Percentiles rank a stretch among this genome's conserved stretches.
phyloP scores from a whole-genome alignment of 2,888 invertebrate genomes.

The Amiota communis region DNA sequence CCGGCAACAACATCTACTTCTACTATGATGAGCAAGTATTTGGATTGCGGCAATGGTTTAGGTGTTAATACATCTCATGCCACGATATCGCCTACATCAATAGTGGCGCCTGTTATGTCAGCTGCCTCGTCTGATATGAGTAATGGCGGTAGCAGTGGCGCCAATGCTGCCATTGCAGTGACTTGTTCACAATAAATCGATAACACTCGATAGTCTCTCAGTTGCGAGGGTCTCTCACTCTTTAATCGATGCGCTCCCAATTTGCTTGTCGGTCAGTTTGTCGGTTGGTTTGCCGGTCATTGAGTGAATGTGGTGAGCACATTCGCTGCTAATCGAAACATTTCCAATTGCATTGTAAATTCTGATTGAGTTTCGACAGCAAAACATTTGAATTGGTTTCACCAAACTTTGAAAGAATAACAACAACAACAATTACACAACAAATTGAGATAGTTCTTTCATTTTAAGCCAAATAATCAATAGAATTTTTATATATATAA shows the following conservation, averaged over 20 bases:
- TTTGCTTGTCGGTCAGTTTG: no score
- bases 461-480: no score
- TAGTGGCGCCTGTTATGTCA: slow-evolving; percentile 13
- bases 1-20: not conserved
- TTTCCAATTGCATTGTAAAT: slow-evolving; percentile 49
- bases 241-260: not conserved
- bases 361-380: slow-evolving; percentile 30
- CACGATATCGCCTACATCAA: slow-evolving; percentile 30
- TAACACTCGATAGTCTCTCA: slow-evolving; percentile 49
- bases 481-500: not conserved
- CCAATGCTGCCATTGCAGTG: slow-evolving; percentile 27
- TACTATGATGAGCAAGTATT: no score
- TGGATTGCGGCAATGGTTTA: not conserved
- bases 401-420: not conserved
- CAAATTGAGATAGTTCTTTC: not conserved
- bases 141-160: slow-evolving; percentile 20
- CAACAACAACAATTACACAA: not conserved
- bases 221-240: not conserved
- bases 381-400: not conserved
- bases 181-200: slow-evolving; percentile 49
- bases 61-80: not conserved
- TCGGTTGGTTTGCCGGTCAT: no score
- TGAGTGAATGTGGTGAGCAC: no score
- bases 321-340: not conserved
- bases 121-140: not conserved